phyloP scores from a whole-genome alignment of 2,797 vertebrate species.

The Tragelaphus oryx region DNA sequence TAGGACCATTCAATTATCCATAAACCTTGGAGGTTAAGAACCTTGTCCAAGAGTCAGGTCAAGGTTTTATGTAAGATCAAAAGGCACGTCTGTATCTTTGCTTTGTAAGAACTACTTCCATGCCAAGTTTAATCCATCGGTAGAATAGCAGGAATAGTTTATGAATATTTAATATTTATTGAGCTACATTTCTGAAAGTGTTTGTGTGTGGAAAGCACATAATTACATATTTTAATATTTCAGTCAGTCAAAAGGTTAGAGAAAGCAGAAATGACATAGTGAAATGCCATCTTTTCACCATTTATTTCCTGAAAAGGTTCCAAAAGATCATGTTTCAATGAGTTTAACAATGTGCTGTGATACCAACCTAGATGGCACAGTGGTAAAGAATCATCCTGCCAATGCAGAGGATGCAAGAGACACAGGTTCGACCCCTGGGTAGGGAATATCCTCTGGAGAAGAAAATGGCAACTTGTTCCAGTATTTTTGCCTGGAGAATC shows the following conservation, averaged over 20 bases:
- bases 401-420: background rate
- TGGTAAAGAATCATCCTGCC: background rate
- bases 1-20: background rate
- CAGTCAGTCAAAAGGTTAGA: conserved; percentile 6
- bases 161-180: background rate
- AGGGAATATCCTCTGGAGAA: background rate
- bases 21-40: background rate
- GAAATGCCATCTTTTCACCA: conserved; percentile 24
- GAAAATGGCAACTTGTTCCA: background rate
- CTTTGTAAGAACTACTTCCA: background rate
- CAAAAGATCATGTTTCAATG: background rate
- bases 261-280: conserved; percentile 12
- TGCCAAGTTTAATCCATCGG: background rate
- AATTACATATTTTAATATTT: conserved; percentile 13
- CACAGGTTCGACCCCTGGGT: background rate
- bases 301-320: conserved; percentile 30
- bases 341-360: background rate
- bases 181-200: background rate
- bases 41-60: background rate
- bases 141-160: background rate
- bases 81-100: background rate
- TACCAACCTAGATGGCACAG: background rate
- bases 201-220: background rate
- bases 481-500: background rate
- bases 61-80: background rate